Evolutionary conservation across 2,797 vertebrate species (phyloP), one percentile per base, ranked within the genome.

Genomic region (Tangara arthus): DNA sequence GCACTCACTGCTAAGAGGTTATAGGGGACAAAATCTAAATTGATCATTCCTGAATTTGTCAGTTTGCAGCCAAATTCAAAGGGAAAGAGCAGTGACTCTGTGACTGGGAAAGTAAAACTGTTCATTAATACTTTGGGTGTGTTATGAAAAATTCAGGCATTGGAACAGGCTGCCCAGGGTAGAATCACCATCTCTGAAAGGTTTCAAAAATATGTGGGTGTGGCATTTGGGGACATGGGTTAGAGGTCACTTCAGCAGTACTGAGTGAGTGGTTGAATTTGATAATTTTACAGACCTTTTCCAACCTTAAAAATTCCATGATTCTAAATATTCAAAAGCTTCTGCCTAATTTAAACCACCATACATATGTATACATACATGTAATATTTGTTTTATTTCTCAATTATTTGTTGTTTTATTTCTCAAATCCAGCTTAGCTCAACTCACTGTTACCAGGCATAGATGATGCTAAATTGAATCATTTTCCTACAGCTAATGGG

Each of bases 1-100:
- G 96, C 95, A 73, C 49, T 64, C 42, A 59, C 75, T 79, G 77
- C 82, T 78, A 81, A 94, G 77, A 96, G 90, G 90, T 95, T 97
- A 92, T n/a, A 69, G 89, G 73, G 82, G 87, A 95, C 94, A 88
- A 97, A 96, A 94, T 92, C 95, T 61, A 56, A 97, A 97, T 93
- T 95, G 94, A 96, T 96, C 70, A 79, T 90, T 97, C 92, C 82
- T 23, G 49, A 53, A 84, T 97, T 97, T 96, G 82, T 86, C 79
- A 87, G 71, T 91, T 94, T 90, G 73, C 32, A 93, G 77, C 30
- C 64, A 91, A 66, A 85, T 92, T 93, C 72, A 42, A 56, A 89
- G 76, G 47, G 61, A 88, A 41, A 56, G 37, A 57, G 69, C 44
- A 84, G 46, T 81, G 24, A 39, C 55, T 94, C 78, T 30, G 19